A percentile compares a stretch with the other conserved stretches of the same genome.
phyloP scores from a whole-genome alignment of 2,888 invertebrate species.

The Euplagia quadripunctaria region DNA sequence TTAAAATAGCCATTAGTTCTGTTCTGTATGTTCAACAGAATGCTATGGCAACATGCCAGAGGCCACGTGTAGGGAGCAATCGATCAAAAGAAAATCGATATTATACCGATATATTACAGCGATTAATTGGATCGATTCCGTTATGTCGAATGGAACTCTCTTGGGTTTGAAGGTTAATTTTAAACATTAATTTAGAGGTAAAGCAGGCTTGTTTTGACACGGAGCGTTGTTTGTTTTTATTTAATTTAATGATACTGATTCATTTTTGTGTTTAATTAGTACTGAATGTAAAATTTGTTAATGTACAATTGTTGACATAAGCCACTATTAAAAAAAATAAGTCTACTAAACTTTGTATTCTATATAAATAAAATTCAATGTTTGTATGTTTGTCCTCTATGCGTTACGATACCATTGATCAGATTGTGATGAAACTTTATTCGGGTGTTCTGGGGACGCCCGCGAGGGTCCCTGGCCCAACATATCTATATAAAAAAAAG shows the following conservation, averaged over 20 bases:
- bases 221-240: neutral
- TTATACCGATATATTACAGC: slow-evolving; percentile 29
- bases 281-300: too few relatives aligned
- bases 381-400: too few relatives aligned
- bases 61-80: slow-evolving; percentile 39
- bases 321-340: too few relatives aligned
- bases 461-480: too few relatives aligned
- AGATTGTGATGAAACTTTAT: too few relatives aligned
- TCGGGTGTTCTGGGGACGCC: too few relatives aligned
- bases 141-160: slow-evolving; percentile 41
- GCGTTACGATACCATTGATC: too few relatives aligned
- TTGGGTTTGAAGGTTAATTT: slow-evolving; percentile 34
- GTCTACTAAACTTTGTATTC: too few relatives aligned
- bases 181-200: slow-evolving; percentile 28
- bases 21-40: slow-evolving; percentile 6
- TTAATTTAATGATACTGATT: neutral
- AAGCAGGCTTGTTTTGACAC: slow-evolving; percentile 11
- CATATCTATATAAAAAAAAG: too few relatives aligned
- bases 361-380: too few relatives aligned
- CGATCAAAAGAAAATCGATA: slow-evolving; percentile 47
- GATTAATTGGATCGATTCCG: slow-evolving; percentile 49
- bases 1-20: neutral
- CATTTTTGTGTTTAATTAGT: neutral
- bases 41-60: slow-evolving; percentile 40
- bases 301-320: too few relatives aligned